These are phyloP conservation scores for Catharus minimus DNA, from an alignment of 2,113 vertebrate species.

Conservation along the genomic window DNA sequence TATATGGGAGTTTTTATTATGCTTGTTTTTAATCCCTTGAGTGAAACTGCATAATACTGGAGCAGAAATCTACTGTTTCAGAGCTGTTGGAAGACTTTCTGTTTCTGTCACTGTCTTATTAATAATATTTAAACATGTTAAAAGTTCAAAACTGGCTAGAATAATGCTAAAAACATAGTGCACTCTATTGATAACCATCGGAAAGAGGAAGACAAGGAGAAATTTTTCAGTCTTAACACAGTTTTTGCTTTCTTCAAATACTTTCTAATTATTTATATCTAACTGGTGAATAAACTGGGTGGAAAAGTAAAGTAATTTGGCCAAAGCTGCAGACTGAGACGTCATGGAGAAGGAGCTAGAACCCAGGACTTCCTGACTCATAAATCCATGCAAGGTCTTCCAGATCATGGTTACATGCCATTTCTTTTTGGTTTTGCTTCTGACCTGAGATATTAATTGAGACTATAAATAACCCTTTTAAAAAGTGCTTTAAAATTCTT, in stretches of 20 bases:
- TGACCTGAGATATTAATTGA: background rate
- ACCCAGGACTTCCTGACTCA: background rate
- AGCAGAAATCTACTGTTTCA: background rate
- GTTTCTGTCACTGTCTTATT: background rate
- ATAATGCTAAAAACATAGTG: background rate
- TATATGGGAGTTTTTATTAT: background rate
- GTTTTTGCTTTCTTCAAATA: background rate
- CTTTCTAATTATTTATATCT: slow-evolving; percentile 23
- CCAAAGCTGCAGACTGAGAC: background rate
- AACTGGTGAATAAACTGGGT: slow-evolving; percentile 13
- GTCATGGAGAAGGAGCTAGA: background rate
- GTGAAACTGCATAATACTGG: background rate
- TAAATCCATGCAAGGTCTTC: background rate
- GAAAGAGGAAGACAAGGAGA: background rate
- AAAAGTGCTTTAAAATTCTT: background rate
- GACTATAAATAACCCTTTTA: background rate
- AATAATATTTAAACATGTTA: background rate
- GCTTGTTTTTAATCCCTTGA: background rate
- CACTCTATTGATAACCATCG: background rate
- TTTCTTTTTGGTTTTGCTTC: background rate
- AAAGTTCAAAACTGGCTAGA: background rate
- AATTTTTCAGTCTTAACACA: background rate
- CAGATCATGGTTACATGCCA: background rate
- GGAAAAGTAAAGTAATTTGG: slow-evolving; percentile 40
- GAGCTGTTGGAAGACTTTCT: background rate